Evolutionary conservation across 1,140 invertebrate species (phyloP).

Genomic region (Neodiprion fabricii): DNA sequence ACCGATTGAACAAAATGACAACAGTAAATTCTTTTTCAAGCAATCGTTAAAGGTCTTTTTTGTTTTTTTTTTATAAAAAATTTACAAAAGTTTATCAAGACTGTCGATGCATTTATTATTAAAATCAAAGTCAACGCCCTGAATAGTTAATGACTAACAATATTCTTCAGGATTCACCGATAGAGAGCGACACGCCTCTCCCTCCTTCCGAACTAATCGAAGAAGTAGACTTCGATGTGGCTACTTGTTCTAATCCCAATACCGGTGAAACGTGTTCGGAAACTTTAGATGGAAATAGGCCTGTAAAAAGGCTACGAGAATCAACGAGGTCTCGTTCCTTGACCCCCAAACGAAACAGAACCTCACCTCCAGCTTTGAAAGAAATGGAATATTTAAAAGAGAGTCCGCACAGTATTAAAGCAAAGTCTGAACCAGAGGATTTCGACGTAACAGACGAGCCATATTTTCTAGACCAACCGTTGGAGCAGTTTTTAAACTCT

Average conservation of each 20-base stretch:
- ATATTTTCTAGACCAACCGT: neutral
- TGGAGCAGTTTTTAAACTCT: neutral
- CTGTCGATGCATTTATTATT: too few relatives aligned
- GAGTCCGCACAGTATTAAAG: neutral
- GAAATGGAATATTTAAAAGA: neutral
- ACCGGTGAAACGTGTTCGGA: neutral
- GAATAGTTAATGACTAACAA: neutral
- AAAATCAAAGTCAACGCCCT: neutral
- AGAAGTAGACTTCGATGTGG: neutral
- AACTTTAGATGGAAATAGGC: neutral
- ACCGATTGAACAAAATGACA: neutral
- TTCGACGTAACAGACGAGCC: neutral
- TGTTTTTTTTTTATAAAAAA: too few relatives aligned
- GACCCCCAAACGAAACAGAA: slow-evolving; percentile 7
- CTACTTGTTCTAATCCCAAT: neutral
- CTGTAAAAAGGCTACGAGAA: slow-evolving; percentile 10
- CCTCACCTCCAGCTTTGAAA: slow-evolving; percentile 8
- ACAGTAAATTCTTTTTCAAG: too few relatives aligned
- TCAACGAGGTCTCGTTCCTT: neutral
- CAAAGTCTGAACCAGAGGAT: neutral
- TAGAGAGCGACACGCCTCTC: neutral
- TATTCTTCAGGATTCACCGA: neutral
- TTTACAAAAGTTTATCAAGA: too few relatives aligned
- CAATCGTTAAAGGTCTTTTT: too few relatives aligned
- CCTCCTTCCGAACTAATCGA: neutral